A percentile compares a stretch with the other conserved stretches of the same genome.
Conservation (phyloP, 2,888 invertebrate species). For the Acleris emargana region DNA sequence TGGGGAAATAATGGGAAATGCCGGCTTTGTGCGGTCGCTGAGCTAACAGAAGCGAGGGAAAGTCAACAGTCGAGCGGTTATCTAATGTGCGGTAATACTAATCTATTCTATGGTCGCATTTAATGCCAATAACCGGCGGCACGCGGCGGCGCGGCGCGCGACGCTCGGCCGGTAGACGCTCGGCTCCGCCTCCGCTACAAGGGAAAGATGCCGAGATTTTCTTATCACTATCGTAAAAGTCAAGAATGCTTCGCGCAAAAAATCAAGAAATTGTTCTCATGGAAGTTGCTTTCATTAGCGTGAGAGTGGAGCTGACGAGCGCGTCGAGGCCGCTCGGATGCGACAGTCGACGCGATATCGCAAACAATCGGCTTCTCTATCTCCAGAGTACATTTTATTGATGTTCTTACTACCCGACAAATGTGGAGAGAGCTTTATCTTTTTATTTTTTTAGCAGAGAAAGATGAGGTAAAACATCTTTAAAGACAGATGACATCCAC, state of each 20-base stretch:
- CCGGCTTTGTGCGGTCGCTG: constrained; percentile 5
- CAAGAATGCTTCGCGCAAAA: not conserved
- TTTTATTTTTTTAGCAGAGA: too few species aligned
- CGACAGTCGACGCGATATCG: too few species aligned
- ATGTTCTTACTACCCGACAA: too few species aligned
- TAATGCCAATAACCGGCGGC: constrained; percentile 1
- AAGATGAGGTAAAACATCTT: too few species aligned
- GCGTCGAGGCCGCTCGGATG: not conserved
- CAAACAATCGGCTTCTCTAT: too few species aligned
- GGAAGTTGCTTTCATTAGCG: constrained; percentile 10
- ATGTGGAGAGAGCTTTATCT: too few species aligned
- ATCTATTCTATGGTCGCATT: constrained; percentile 6
- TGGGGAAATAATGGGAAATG: not conserved
- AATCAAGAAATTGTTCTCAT: constrained; percentile 11
- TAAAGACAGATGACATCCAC: too few species aligned
- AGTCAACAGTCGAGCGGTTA: constrained; percentile 18
- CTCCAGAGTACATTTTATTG: too few species aligned
- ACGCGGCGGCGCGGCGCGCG: not conserved
- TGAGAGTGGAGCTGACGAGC: constrained; percentile 4
- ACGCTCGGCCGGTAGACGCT: not conserved
- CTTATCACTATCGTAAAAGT: not conserved
- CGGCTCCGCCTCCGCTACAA: not conserved
- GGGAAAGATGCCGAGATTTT: not conserved
- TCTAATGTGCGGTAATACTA: constrained; percentile 26
- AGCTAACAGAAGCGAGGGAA: constrained; percentile 11